Evolutionary conservation across 2,113 vertebrate species (phyloP).

Genomic region (Callocephalon fimbriatum): DNA sequence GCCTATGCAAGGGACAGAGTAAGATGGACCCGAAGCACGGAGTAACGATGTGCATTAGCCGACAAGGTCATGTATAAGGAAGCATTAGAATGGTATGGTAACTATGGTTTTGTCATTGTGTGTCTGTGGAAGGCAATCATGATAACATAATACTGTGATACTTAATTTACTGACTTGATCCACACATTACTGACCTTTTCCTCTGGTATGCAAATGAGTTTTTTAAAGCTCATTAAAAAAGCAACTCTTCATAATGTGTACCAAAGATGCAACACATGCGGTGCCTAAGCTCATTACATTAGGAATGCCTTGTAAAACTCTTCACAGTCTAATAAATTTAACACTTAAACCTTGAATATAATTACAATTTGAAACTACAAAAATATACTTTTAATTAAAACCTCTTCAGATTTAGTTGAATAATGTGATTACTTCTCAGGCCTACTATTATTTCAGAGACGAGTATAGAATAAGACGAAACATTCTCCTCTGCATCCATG

Average conservation of each 20-base stretch:
- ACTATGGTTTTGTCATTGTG: slow-evolving; percentile 1
- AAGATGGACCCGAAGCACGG: accelerated
- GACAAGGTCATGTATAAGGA: not conserved
- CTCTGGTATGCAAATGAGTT: slow-evolving; percentile 61
- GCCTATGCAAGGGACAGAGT: not conserved
- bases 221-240: slow-evolving; percentile 69
- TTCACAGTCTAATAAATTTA: slow-evolving; percentile 39
- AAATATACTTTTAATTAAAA: not conserved
- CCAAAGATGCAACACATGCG: slow-evolving; percentile 52
- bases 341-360: not conserved
- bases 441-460: not conserved
- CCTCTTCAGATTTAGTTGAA: not conserved
- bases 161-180: slow-evolving; percentile 56
- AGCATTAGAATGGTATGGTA: not conserved
- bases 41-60: accelerated
- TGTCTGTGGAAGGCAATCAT: slow-evolving; percentile 30
- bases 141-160: slow-evolving; percentile 51
- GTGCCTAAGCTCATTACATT: slow-evolving; percentile 47
- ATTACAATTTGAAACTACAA: slow-evolving; percentile 1
- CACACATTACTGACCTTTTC: slow-evolving; percentile 59
- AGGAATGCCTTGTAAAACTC: slow-evolving; percentile 37
- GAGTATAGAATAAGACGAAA: not conserved
- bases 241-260: slow-evolving; percentile 28
- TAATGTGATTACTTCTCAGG: not conserved
- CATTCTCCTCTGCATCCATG: not conserved